Evolutionary conservation across 1,140 invertebrate genomes (phyloP).

Genomic region (Branchinecta lynchi): DNA sequence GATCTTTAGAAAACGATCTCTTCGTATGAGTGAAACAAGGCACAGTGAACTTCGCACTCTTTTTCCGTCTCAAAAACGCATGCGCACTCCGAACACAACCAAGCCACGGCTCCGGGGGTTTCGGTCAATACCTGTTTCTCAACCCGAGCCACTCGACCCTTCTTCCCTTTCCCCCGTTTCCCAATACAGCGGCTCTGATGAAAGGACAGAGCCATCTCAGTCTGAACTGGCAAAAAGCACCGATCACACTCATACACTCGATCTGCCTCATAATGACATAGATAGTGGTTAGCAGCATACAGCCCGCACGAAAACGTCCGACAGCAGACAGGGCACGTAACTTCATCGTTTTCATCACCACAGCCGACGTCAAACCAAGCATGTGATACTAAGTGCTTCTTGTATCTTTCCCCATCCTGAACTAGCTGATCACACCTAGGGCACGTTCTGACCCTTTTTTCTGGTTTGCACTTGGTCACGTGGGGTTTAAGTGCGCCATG

Average conservation of each 20-base stretch:
- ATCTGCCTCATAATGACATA: not conserved
- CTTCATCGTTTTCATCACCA: not conserved
- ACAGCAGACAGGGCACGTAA: not conserved
- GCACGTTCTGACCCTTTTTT: not conserved
- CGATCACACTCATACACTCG: not conserved
- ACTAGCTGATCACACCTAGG: not conserved
- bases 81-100: not conserved
- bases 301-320: not conserved
- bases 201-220: not conserved
- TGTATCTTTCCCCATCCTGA: not conserved
- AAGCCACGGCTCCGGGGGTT: not conserved
- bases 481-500: not conserved
- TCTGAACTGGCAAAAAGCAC: not conserved
- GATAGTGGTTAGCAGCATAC: not conserved
- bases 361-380: not conserved
- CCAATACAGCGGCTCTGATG: slow-evolving; percentile 1
- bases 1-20: not conserved
- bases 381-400: not conserved
- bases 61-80: not conserved
- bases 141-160: not conserved
- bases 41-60: not conserved
- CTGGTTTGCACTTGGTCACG: not conserved
- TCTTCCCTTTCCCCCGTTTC: not conserved
- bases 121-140: not conserved
- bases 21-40: not conserved